A percentile compares a stretch with the other conserved stretches of the same genome.
Conservation (phyloP, 2,113 vertebrate species). For the Scatophagus argus region DNA sequence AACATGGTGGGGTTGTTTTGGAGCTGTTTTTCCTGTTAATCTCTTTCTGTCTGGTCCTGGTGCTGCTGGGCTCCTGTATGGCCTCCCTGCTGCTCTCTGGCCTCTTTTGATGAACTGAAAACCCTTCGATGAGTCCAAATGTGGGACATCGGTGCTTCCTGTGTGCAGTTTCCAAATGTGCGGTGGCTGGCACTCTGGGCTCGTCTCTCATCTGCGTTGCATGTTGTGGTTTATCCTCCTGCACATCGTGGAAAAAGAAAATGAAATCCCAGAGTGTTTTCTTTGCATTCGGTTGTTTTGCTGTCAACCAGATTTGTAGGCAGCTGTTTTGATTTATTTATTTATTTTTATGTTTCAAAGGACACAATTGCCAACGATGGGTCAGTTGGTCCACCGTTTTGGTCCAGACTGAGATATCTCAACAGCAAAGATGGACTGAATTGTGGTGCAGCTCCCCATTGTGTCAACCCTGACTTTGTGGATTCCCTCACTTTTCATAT, state of each 20-base stretch:
- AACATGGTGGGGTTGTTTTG: constrained; percentile 44
- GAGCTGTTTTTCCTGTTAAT: constrained; percentile 36
- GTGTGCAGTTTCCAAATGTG: constrained; percentile 22
- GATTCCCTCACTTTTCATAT: not conserved
- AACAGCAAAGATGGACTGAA: not conserved
- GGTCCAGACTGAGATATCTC: not conserved
- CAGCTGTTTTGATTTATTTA: too few species aligned
- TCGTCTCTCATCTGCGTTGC: constrained; percentile 1
- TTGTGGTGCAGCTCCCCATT: not conserved
- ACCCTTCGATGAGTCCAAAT: not conserved
- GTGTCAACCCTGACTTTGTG: not conserved
- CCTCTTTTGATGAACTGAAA: not conserved
- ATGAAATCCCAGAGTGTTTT: not conserved
- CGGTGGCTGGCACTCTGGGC: not conserved
- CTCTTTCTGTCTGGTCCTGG: not conserved
- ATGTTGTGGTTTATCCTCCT: constrained; percentile 5
- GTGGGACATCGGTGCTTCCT: constrained; percentile 7
- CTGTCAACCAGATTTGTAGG: not conserved
- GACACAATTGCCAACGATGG: not conserved
- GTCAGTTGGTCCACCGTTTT: not conserved
- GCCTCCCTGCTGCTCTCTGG: constrained; percentile 13
- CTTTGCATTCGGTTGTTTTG: not conserved
- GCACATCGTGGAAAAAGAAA: not conserved
- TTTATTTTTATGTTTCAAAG: not conserved
- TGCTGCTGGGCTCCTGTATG: not conserved